Evolutionary conservation across 2,797 vertebrate species (phyloP), one percentile per base, ranked within the genome.

Genomic region (Tiaroga cobitis): DNA sequence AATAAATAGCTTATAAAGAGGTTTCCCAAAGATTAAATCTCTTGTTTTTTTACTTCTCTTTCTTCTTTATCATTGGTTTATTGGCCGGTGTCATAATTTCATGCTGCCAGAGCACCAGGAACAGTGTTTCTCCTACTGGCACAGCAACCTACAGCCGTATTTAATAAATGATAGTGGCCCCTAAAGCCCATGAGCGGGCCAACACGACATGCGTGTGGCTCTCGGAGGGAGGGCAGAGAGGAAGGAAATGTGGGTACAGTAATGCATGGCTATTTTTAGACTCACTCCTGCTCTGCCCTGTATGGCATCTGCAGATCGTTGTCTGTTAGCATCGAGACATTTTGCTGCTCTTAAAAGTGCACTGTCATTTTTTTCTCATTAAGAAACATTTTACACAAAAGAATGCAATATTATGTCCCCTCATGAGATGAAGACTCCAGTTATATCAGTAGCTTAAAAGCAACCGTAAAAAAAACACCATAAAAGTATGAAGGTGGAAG

Each of bases 1-100:
- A 18, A 59, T 51, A 63, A 79, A 54, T 29, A 67, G 54, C 15
- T 41, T 65, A 83, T 56, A 29, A 54, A 74, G n/a, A 32, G 49
- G 41, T 92, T 61, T 90, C 88, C 76, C 83, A 29, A 49, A 92
- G 92, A 93, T 93, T 90, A 92, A 93, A 92, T 91, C 89, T 93
- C 87, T 88, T 75, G 75, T 87, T 91, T 46, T 19, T 32, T 49
- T 46, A 61, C 59, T 15, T 91, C 89, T 93, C 87, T 87, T 75
- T 74, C 88, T 91, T 49, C 26, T 46, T 49, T 63, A 24, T 63
- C 46, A 46, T 70, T 89, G 88, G 87, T 93, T 92, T 91, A 92
- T 89, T 91, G 87, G 81, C 89, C 29, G n/a, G 41, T 46, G 67
- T 82, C 86, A 77, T 68, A 91, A 92, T 94, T 93, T 93, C 91